Evolutionary conservation across 1,140 invertebrate genomes (phyloP).

Genomic region (Chionoecetes opilio): DNA sequence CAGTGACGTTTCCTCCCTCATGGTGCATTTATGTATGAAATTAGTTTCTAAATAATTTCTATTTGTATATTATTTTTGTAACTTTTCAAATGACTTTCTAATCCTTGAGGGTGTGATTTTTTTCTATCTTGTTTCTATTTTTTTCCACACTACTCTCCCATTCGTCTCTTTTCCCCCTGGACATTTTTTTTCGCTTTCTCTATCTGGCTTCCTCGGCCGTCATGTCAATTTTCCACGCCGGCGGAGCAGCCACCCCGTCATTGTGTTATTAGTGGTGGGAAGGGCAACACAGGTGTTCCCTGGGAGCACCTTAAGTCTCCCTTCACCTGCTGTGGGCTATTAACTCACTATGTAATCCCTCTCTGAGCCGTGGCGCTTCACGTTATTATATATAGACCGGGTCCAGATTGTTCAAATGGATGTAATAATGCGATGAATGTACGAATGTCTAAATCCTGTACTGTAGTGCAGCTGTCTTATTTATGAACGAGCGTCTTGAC

Average conservation of each 20-base stretch:
- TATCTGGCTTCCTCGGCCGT: not conserved
- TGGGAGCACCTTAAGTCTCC: not conserved
- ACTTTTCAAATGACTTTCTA: not conserved
- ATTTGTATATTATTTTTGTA: not conserved
- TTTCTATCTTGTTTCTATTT: not conserved
- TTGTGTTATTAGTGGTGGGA: conserved; percentile 6
- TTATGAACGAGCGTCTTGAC: too few species aligned
- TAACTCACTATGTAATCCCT: too few species aligned
- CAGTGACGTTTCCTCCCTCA: not conserved
- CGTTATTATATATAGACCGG: too few species aligned
- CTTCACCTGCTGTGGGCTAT: too few species aligned
- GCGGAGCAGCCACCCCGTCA: not conserved
- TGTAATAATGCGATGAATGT: too few species aligned
- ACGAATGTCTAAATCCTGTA: too few species aligned
- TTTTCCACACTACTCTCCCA: not conserved
- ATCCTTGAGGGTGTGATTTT: too few species aligned
- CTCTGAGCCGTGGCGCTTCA: too few species aligned
- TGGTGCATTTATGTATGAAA: not conserved
- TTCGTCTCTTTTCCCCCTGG: not conserved
- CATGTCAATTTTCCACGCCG: not conserved
- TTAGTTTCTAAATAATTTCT: not conserved
- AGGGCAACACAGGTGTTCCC: not conserved
- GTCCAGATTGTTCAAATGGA: too few species aligned
- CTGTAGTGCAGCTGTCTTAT: too few species aligned
- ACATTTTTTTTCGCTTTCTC: not conserved